Evolutionary conservation across 2,888 invertebrate species (phyloP).

Genomic region (Coelogynopora nodosa): DNA sequence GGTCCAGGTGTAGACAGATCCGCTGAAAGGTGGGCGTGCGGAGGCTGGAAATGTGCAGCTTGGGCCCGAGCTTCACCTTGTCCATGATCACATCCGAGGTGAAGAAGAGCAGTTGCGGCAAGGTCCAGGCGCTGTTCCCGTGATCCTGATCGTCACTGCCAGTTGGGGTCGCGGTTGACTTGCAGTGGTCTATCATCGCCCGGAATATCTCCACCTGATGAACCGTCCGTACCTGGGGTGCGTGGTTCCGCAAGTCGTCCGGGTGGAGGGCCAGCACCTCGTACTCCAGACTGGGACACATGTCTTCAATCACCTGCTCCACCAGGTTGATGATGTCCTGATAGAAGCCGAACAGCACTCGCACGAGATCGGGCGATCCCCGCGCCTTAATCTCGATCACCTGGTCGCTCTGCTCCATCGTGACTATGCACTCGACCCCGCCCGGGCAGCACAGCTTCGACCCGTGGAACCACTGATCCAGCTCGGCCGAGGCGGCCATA

Average conservation of each 20-base stretch:
- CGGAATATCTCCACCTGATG: constrained; percentile 45
- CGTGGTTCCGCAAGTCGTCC: constrained; percentile 64
- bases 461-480: constrained; percentile 73
- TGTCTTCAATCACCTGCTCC: constrained; percentile 67
- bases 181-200: constrained; percentile 43
- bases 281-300: constrained; percentile 70
- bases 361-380: constrained; percentile 65
- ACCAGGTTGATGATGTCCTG: constrained; percentile 69
- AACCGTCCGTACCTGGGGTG: constrained; percentile 48
- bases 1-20: constrained; percentile 64
- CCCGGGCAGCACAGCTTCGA: constrained; percentile 70
- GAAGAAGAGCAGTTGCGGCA: constrained; percentile 67
- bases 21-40: constrained; percentile 66
- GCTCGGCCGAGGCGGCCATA: constrained; percentile 67
- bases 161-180: not conserved
- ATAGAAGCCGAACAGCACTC: constrained; percentile 67
- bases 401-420: constrained; percentile 63
- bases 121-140: constrained; percentile 62
- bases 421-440: constrained; percentile 69
- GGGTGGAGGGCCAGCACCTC: constrained; percentile 70
- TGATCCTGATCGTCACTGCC: constrained; percentile 4
- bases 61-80: constrained; percentile 65
- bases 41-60: constrained; percentile 67
- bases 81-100: constrained; percentile 64
- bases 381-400: constrained; percentile 70